Percentiles rank a stretch among this genome's conserved stretches.
phyloP scores from a whole-genome alignment of 2,113 vertebrate species.

The Boleophthalmus pectinirostris region DNA sequence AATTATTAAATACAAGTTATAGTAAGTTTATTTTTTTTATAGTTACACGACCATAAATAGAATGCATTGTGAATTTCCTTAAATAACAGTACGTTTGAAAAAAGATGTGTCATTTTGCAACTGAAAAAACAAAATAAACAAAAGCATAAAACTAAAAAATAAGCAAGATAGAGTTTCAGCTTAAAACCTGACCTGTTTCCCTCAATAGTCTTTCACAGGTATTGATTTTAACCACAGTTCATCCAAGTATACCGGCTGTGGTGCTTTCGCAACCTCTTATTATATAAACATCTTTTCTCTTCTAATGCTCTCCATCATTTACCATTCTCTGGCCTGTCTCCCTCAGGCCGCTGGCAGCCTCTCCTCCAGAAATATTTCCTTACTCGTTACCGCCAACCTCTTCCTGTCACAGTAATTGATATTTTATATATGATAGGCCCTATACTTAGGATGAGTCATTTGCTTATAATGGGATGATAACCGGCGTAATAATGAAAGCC shows the following conservation, averaged over 20 bases:
- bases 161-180: not conserved
- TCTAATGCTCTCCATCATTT: not conserved
- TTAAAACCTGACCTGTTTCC: not conserved
- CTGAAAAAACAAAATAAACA: no score
- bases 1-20: no score
- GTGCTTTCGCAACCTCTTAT: not conserved
- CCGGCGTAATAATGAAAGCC: conserved; percentile 68
- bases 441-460: conserved; percentile 62
- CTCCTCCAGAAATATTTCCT: conserved; percentile 54
- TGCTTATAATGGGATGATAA: conserved; percentile 65
- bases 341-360: conserved; percentile 37
- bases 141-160: no score
- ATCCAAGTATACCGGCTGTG: not conserved
- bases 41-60: no score
- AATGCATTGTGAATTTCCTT: not conserved
- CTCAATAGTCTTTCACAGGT: not conserved
- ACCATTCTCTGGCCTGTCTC: not conserved
- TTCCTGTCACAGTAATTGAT: conserved; percentile 57
- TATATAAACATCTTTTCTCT: not conserved
- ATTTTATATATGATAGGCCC: conserved; percentile 59
- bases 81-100: not conserved
- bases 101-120: not conserved
- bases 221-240: not conserved
- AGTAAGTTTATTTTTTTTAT: no score
- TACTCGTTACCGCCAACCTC: conserved; percentile 36